These are phyloP conservation scores for Amphipoea lucens DNA, from an alignment of 2,888 invertebrate genomes.

Conservation along the genomic window DNA sequence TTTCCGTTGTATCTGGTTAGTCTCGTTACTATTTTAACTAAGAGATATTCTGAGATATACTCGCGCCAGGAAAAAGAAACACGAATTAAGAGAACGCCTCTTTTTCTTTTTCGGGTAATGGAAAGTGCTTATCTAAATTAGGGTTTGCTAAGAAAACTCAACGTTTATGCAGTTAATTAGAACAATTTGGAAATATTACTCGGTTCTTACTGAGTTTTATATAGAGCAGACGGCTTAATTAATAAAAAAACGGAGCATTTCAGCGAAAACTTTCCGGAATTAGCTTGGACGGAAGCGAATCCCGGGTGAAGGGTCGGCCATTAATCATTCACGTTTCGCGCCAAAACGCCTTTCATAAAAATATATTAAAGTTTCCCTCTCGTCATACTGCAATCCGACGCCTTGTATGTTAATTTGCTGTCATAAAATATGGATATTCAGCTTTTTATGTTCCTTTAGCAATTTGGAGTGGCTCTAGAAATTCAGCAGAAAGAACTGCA, in stretches of 20 bases:
- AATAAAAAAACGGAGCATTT: constrained; percentile 74
- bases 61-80: constrained; percentile 27
- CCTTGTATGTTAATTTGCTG: constrained; percentile 86
- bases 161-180: constrained; percentile 60
- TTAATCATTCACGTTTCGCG: constrained; percentile 86
- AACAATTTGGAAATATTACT: constrained; percentile 60
- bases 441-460: constrained; percentile 76
- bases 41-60: constrained; percentile 10
- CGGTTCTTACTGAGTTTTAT: constrained; percentile 64
- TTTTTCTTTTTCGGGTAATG: constrained; percentile 44
- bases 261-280: constrained; percentile 76
- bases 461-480: constrained; percentile 68
- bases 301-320: constrained; percentile 82
- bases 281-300: constrained; percentile 78
- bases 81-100: constrained; percentile 37
- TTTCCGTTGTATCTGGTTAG: constrained; percentile 21
- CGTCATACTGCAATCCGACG: constrained; percentile 80
- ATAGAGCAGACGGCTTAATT: constrained; percentile 76
- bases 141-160: constrained; percentile 53
- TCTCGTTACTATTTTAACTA: constrained; percentile 41
- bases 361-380: constrained; percentile 86
- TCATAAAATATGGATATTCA: constrained; percentile 81
- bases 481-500: constrained; percentile 67
- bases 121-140: constrained; percentile 62
- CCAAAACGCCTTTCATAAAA: constrained; percentile 86